Percentiles rank a stretch among this genome's conserved stretches.
Evolutionary conservation across 2,113 vertebrate species (phyloP).

Genomic region (Serinus canaria): DNA sequence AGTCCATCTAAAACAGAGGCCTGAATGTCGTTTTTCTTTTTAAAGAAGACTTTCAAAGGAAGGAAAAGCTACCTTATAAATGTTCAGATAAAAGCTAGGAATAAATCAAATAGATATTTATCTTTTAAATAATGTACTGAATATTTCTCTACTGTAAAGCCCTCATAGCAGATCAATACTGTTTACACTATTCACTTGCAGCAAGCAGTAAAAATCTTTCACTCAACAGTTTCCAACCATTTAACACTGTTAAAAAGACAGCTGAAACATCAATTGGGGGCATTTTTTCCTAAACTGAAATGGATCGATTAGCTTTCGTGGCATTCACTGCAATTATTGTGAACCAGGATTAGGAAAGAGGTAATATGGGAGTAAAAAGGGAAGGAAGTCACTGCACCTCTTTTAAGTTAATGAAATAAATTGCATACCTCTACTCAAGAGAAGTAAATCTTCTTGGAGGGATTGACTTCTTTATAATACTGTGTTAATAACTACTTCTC

Average conservation of each 20-base stretch:
- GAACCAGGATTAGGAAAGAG: background rate
- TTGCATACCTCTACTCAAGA: slow-evolving; percentile 14
- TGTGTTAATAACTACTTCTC: slow-evolving; percentile 44
- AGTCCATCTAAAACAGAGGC: background rate
- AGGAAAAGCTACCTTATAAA: background rate
- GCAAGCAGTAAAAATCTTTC: slow-evolving; percentile 60
- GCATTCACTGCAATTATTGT: background rate
- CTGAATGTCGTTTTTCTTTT: background rate
- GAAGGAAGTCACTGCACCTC: background rate
- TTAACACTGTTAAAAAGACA: slow-evolving; percentile 70
- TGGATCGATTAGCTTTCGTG: slow-evolving; percentile 43
- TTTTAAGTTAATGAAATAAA: slow-evolving; percentile 51
- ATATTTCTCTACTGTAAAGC: slow-evolving; percentile 55
- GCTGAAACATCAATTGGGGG: slow-evolving; percentile 40
- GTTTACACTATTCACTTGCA: slow-evolving; percentile 63
- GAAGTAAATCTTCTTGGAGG: slow-evolving; percentile 5
- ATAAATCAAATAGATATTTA: slow-evolving; percentile 67
- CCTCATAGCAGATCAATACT: slow-evolving; percentile 69
- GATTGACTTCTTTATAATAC: slow-evolving; percentile 28
- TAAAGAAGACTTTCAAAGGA: slow-evolving; percentile 27
- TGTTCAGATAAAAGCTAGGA: slow-evolving; percentile 30
- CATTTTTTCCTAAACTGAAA: slow-evolving; percentile 65
- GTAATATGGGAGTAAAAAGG: background rate
- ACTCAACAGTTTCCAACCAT: slow-evolving; percentile 55
- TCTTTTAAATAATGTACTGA: slow-evolving; percentile 63